Evolutionary conservation across 2,797 vertebrate genomes (phyloP), one percentile per base, ranked within the genome.

Genomic region (Botia kubotai): DNA sequence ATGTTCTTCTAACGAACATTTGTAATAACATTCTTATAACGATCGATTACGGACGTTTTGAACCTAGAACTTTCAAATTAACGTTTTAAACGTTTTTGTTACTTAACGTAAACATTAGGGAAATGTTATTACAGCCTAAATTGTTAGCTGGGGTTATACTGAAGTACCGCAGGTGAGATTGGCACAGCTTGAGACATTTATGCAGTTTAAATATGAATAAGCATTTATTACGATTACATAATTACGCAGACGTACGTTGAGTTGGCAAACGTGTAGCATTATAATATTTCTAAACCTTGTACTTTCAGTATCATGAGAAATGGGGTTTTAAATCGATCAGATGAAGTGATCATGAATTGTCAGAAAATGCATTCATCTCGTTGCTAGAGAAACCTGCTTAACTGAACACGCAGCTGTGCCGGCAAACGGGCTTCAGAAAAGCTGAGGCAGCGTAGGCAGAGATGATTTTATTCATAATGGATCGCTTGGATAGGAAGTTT

Each of bases 381-480:
- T 46, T 73, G 39, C 33, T 26, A 36, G 50, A 52, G 53, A 17
- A 12, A 53, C 29, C 29, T 53, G 53, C 13, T 65, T 14, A 50
- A 75, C 46, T 3, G 53, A 63, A 71, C 46, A 50, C 60, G 43
- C 58, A 60, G 50, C 67, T 53, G 36, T 75, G 65, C 14, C 58
- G 55, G 16, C 23, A 62, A 17, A 46, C 10, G 8, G 6, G 14
- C 3, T 43, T 62, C 23, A 8, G 16, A 43, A 75, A 58, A 29
- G 26, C 6, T 48, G 14, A 75, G 36, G 55, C 21, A 55, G 67
- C 13, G 55, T 23, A 6, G 58, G 58, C 26, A 23, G 69, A 11
- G 43, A 16, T 0, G 1, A 2, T 2, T 71, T 14, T 70, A 76
- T 53, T 33, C 60, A 77, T 63, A 55, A 46, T 46, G 43, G 43